phyloP scores from a whole-genome alignment of 2,113 vertebrate species.

The Leuciscus idus region DNA sequence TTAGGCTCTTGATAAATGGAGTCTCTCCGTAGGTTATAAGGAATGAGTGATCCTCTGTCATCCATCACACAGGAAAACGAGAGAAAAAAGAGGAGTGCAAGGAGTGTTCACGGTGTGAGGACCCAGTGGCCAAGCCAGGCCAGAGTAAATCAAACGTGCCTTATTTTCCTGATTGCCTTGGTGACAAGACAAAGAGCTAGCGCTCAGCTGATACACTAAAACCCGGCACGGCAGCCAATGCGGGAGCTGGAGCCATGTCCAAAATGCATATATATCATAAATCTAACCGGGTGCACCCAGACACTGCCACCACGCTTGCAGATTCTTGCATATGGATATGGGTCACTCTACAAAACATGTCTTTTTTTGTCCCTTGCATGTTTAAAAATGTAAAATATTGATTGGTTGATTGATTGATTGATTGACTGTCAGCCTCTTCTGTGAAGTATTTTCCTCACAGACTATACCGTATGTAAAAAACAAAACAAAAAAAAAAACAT shows the following conservation, averaged over 20 bases:
- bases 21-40: conserved; percentile 53
- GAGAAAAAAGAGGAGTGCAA: conserved; percentile 48
- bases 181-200: conserved; percentile 56
- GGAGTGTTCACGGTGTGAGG: conserved; percentile 10
- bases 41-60: conserved; percentile 58
- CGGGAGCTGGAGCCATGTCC: conserved; percentile 4
- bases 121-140: conserved; percentile 19
- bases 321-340: neutral
- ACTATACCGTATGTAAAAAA: neutral
- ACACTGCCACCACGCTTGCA: neutral
- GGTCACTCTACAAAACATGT: neutral
- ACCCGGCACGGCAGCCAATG: neutral
- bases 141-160: conserved; percentile 53
- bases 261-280: conserved; percentile 39
- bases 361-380: neutral
- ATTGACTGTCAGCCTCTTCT: neutral
- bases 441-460: neutral
- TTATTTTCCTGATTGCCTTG: conserved; percentile 61
- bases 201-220: conserved; percentile 43
- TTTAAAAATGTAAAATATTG: neutral
- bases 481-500: no score
- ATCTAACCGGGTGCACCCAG: conserved; percentile 41
- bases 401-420: no score
- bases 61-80: conserved; percentile 58
- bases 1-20: conserved; percentile 54